phyloP scores from a whole-genome alignment of 2,888 invertebrate species.

The Ceriagrion tenellum region DNA sequence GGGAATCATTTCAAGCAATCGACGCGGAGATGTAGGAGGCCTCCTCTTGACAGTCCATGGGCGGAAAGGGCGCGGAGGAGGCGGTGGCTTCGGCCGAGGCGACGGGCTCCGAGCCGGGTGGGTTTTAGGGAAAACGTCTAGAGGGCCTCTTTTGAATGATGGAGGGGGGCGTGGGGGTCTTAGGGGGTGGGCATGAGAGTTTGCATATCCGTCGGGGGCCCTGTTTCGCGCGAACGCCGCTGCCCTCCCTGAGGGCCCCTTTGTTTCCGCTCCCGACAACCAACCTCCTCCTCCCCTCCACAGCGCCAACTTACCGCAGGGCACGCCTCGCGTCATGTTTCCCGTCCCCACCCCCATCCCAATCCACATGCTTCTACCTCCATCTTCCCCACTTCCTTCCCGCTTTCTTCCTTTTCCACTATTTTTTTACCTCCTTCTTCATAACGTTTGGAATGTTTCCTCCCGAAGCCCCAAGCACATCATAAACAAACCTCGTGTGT shows the following conservation, averaged over 20 bases:
- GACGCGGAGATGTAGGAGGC: background rate
- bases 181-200: background rate
- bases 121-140: background rate
- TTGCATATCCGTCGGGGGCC: slow-evolving; percentile 60
- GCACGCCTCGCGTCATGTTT: background rate
- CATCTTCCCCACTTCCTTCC: background rate
- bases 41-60: background rate
- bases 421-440: background rate
- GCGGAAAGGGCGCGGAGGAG: background rate
- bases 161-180: background rate
- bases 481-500: slow-evolving; percentile 42
- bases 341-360: background rate
- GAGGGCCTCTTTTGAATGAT: slow-evolving; percentile 21
- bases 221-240: slow-evolving; percentile 50
- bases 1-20: background rate
- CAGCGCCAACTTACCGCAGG: background rate
- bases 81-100: background rate
- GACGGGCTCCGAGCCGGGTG: background rate
- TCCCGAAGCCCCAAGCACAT: slow-evolving; percentile 53
- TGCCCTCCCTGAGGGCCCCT: slow-evolving; percentile 45
- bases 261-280: slow-evolving; percentile 44
- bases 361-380: background rate
- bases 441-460: slow-evolving; percentile 54
- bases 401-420: background rate
- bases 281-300: background rate